Conservation (phyloP, 2,888 invertebrate species). For the Eupelmus urozonus region DNA sequence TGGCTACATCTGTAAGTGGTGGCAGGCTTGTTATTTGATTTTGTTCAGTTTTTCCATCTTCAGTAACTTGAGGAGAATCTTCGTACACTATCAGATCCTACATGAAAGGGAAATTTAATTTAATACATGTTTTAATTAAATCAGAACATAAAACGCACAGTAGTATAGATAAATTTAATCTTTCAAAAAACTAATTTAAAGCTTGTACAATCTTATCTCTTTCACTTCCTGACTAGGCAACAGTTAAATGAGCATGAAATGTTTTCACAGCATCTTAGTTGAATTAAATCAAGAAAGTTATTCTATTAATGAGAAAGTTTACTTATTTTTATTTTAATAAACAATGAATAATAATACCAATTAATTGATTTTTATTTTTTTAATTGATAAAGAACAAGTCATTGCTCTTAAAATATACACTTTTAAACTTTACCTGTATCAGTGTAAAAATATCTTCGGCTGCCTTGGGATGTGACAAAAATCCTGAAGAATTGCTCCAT, state of each 20-base stretch:
- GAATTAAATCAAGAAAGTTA: not conserved
- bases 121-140: slow-evolving; percentile 5
- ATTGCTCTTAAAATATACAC: not conserved
- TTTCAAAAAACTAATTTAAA: slow-evolving; percentile 21
- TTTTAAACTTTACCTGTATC: slow-evolving; percentile 73
- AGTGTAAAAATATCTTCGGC: slow-evolving; percentile 78
- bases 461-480: slow-evolving; percentile 80
- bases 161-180: slow-evolving; percentile 35
- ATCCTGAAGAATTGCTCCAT: slow-evolving; percentile 79
- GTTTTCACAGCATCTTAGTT: not conserved
- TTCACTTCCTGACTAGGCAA: slow-evolving; percentile 29
- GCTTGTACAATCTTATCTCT: slow-evolving; percentile 31
- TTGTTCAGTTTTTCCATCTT: slow-evolving; percentile 80
- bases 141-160: too few species aligned
- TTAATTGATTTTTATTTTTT: not conserved
- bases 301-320: not conserved
- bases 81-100: slow-evolving; percentile 76
- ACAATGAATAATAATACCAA: too few species aligned
- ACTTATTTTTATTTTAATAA: too few species aligned
- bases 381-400: too few species aligned
- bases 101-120: not conserved
- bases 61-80: slow-evolving; percentile 72
- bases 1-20: slow-evolving; percentile 76
- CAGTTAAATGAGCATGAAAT: not conserved
- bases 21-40: slow-evolving; percentile 74